Evolutionary conservation across 1,140 invertebrate genomes (phyloP).

Genomic region (Diprion similis): DNA sequence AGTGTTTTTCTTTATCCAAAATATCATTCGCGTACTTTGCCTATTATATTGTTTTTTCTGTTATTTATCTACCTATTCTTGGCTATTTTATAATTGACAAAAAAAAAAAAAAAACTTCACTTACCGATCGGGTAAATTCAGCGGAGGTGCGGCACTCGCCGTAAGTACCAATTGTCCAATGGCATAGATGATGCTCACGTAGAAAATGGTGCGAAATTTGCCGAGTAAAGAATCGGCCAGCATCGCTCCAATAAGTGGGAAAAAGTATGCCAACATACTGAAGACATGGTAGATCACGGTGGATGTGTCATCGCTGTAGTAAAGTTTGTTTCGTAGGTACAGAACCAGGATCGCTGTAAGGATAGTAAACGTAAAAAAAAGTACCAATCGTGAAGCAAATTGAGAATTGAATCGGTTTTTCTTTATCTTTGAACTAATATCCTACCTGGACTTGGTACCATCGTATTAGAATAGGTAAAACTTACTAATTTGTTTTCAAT

Average conservation of each 20-base stretch:
- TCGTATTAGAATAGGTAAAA: background rate
- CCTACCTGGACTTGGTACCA: too few species aligned
- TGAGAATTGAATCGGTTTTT: background rate
- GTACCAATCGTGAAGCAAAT: conserved; percentile 5
- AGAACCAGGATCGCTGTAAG: conserved; percentile 81
- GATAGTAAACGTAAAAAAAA: conserved; percentile 16
- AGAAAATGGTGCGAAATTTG: conserved; percentile 88
- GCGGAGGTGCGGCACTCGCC: conserved; percentile 68
- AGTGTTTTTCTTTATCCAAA: background rate
- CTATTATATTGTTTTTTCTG: background rate
- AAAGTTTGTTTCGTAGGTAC: conserved; percentile 76
- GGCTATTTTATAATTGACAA: background rate
- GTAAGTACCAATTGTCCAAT: conserved; percentile 84
- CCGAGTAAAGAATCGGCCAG: conserved; percentile 87
- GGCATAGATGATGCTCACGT: conserved; percentile 87
- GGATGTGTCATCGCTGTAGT: conserved; percentile 69
- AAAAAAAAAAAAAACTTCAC: conserved; percentile 23
- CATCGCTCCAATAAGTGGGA: conserved; percentile 86
- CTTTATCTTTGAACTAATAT: too few species aligned
- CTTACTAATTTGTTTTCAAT: background rate
- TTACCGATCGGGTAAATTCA: conserved; percentile 70
- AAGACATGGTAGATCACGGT: conserved; percentile 88
- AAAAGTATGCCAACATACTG: conserved; percentile 85
- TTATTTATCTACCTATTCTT: background rate
- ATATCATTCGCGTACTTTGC: background rate